These are phyloP conservation scores for Ibidorhyncha struthersii DNA, from an alignment of 2,113 vertebrate genomes.

Conservation along the genomic window DNA sequence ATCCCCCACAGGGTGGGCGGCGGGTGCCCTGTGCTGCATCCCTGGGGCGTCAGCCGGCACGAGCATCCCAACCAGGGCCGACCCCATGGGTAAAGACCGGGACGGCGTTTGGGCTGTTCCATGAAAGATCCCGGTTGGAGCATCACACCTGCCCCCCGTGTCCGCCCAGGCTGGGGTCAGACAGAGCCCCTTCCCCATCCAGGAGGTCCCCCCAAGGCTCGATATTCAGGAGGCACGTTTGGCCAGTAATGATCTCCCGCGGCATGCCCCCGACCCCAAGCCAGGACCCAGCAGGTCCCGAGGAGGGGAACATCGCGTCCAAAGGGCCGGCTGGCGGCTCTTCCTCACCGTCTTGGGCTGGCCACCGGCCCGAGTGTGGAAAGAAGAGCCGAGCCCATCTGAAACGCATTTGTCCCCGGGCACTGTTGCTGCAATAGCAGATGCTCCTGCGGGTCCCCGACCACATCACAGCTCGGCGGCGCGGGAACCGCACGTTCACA, in stretches of 20 bases:
- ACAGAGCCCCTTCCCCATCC: not conserved
- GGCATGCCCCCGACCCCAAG: not conserved
- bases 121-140: not conserved
- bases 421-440: constrained; percentile 59
- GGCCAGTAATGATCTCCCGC: too few relatives aligned
- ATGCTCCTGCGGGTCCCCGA: constrained; percentile 18
- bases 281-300: not conserved
- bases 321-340: not conserved
- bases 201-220: accelerated
- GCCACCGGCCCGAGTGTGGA: constrained; percentile 1
- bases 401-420: constrained; percentile 41
- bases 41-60: accelerated
- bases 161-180: accelerated
- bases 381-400: constrained; percentile 42
- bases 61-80: accelerated
- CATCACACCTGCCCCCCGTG: not conserved
- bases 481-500: constrained; percentile 31
- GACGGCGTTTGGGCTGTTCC: accelerated
- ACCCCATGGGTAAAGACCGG: accelerated
- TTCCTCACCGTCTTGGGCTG: not conserved
- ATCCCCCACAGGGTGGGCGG: not conserved
- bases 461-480: constrained; percentile 49
- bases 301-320: not conserved
- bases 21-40: not conserved
- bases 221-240: accelerated